Conservation (phyloP, 2,113 vertebrate genomes). For the Cyanocitta stelleri region DNA sequence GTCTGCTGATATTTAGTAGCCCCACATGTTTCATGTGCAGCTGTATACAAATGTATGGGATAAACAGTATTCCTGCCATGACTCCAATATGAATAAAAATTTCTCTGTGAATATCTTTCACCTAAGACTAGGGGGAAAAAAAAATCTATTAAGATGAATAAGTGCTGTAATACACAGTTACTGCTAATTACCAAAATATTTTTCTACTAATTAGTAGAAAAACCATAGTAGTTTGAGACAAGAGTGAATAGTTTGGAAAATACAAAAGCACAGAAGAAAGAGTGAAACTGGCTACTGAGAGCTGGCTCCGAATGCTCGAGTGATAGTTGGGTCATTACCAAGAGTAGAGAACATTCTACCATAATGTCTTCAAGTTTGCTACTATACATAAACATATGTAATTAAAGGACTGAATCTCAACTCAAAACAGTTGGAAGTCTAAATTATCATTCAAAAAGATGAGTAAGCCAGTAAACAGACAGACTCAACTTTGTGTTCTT, state of each 20-base stretch:
- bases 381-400: constrained; percentile 58
- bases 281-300: constrained; percentile 44
- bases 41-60: not conserved
- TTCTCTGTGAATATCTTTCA: not conserved
- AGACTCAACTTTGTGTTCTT: constrained; percentile 59
- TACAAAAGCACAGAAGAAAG: constrained; percentile 51
- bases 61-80: not conserved
- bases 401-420: constrained; percentile 55
- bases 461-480: constrained; percentile 51
- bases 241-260: constrained; percentile 43
- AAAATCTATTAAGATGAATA: not conserved
- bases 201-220: constrained; percentile 37
- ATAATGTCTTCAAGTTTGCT: constrained; percentile 63
- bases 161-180: constrained; percentile 19
- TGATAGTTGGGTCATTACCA: constrained; percentile 61
- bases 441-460: constrained; percentile 59
- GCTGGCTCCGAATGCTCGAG: constrained; percentile 41
- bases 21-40: not conserved
- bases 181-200: constrained; percentile 58
- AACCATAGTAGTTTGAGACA: not conserved
- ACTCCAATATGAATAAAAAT: not conserved
- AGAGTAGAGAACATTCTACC: constrained; percentile 46
- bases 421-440: constrained; percentile 61
- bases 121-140: not conserved
- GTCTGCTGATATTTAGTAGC: not conserved